Percentiles rank a stretch among this genome's conserved stretches.
phyloP scores from a whole-genome alignment of 1,140 invertebrate species.

The Triops longicaudatus region DNA sequence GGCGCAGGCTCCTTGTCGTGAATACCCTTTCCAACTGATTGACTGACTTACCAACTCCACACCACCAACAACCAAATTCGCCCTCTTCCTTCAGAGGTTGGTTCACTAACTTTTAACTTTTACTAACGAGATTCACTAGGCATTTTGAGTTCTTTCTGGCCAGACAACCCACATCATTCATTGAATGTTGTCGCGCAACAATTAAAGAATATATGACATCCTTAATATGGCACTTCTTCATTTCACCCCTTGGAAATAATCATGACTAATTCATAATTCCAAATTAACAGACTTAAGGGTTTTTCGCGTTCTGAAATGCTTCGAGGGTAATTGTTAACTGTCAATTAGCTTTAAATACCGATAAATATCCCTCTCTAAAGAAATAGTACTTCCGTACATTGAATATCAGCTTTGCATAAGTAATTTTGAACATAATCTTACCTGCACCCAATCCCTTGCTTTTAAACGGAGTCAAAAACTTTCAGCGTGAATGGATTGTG shows the following conservation, averaged over 20 bases:
- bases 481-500: background rate
- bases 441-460: too few relatives aligned
- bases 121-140: background rate
- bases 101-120: constrained; percentile 4
- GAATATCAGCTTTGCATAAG: background rate
- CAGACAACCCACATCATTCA: background rate
- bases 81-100: constrained; percentile 14
- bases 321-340: too few relatives aligned
- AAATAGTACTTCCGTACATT: too few relatives aligned
- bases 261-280: background rate
- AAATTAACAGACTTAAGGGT: background rate
- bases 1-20: constrained; percentile 13
- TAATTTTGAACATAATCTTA: too few relatives aligned
- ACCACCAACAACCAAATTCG: constrained; percentile 14
- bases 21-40: constrained; percentile 6
- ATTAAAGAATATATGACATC: background rate
- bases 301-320: too few relatives aligned
- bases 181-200: background rate
- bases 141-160: background rate
- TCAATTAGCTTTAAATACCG: too few relatives aligned
- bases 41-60: constrained; percentile 14
- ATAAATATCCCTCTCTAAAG: too few relatives aligned
- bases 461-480: background rate
- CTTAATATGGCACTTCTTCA: background rate
- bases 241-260: background rate